Evolutionary conservation across 2,113 vertebrate genomes (phyloP).

Genomic region (Aythya baeri): DNA sequence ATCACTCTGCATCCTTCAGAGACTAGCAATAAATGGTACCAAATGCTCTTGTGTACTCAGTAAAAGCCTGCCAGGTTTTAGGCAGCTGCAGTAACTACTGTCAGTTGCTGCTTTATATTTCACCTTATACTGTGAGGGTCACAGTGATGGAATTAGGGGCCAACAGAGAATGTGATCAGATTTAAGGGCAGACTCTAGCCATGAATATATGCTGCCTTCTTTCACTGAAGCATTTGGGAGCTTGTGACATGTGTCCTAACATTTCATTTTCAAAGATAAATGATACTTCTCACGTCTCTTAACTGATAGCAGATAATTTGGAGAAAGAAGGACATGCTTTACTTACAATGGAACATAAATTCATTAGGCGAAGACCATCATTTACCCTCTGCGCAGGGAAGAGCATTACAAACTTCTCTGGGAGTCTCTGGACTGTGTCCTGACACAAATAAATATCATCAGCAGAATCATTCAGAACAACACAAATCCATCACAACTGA

Average conservation of each 20-base stretch:
- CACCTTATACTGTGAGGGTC: background rate
- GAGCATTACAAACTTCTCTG: background rate
- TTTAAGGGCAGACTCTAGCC: background rate
- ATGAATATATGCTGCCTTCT: background rate
- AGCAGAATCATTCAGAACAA: background rate
- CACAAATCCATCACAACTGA: background rate
- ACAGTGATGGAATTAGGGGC: background rate
- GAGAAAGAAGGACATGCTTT: background rate
- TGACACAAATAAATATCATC: background rate
- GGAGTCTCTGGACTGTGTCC: background rate
- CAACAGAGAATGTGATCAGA: background rate
- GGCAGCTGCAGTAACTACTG: background rate
- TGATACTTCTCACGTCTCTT: background rate
- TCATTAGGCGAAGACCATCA: background rate
- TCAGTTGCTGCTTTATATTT: background rate
- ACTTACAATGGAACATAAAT: background rate
- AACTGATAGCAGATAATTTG: background rate
- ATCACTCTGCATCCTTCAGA: constrained; percentile 21
- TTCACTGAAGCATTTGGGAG: background rate
- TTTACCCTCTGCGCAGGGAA: background rate
- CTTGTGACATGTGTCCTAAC: background rate
- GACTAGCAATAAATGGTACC: background rate
- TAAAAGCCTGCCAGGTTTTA: background rate
- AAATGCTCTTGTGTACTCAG: background rate
- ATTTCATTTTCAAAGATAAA: background rate